phyloP scores from a whole-genome alignment of 2,113 vertebrate genomes.

The Peromyscus leucopus region DNA sequence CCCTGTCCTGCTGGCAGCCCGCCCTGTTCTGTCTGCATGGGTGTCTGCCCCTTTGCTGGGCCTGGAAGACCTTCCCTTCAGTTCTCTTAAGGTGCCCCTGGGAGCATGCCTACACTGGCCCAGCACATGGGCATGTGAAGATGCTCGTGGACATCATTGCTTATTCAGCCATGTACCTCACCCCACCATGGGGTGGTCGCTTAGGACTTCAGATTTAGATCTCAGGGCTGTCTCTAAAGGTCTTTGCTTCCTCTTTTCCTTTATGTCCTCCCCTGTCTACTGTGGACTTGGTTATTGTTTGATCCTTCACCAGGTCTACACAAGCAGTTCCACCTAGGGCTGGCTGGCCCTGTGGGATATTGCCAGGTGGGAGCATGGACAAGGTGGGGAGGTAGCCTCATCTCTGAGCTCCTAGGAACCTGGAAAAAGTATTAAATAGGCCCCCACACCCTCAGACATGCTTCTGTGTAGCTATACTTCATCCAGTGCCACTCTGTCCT shows the following conservation, averaged over 20 bases:
- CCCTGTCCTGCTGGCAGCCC: background rate
- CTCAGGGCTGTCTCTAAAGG: background rate
- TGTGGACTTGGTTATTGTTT: background rate
- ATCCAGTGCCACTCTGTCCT: accelerated
- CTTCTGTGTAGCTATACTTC: background rate
- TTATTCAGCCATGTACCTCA: accelerated
- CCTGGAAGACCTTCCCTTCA: background rate
- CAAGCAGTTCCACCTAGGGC: background rate
- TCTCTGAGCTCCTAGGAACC: background rate
- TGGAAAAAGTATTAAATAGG: background rate
- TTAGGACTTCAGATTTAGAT: accelerated
- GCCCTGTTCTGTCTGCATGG: background rate
- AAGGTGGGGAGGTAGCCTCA: too few species aligned
- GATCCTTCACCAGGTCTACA: background rate
- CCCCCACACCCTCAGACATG: accelerated
- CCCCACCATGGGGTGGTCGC: accelerated
- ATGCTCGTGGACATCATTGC: accelerated
- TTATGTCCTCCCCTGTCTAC: background rate
- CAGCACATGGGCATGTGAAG: background rate
- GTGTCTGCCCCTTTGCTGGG: background rate
- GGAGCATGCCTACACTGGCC: background rate
- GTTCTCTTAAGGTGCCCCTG: background rate
- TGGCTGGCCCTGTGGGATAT: too few species aligned
- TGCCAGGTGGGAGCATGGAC: too few species aligned
- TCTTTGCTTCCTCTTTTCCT: background rate